Evolutionary conservation across 2,888 invertebrate species (phyloP).

Genomic region (Cylloceria caligata): DNA sequence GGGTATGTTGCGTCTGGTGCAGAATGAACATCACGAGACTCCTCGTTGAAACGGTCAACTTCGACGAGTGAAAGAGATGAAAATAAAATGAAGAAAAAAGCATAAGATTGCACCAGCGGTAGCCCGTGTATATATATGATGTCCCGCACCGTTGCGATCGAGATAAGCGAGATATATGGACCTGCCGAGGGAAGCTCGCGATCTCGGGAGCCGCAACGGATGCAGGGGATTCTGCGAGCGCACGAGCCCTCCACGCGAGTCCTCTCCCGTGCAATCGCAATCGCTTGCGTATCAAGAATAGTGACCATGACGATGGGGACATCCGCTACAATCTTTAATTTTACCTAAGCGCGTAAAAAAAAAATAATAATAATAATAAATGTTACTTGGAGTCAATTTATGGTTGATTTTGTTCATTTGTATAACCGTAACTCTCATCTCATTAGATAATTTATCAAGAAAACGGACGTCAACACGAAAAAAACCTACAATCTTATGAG

Average conservation of each 20-base stretch:
- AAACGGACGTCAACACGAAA: neutral
- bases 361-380: neutral
- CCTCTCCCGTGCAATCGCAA: constrained; percentile 68
- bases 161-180: constrained; percentile 76
- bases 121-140: constrained; percentile 45
- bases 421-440: neutral
- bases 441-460: constrained; percentile 1
- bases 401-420: constrained; percentile 4
- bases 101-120: constrained; percentile 45
- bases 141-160: constrained; percentile 66
- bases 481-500: neutral
- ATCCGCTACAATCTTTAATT: constrained; percentile 36
- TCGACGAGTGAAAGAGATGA: constrained; percentile 23
- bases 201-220: constrained; percentile 55
- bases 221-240: constrained; percentile 43
- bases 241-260: constrained; percentile 47
- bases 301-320: constrained; percentile 29
- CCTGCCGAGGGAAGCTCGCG: constrained; percentile 68
- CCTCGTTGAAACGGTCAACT: constrained; percentile 44
- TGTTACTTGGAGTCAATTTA: neutral
- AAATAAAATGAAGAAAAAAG: constrained; percentile 31
- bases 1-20: constrained; percentile 15
- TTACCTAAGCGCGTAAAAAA: neutral
- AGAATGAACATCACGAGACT: constrained; percentile 29
- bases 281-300: constrained; percentile 65